Evolutionary conservation across 2,113 vertebrate genomes (phyloP).

Genomic region (Apteryx owenii): DNA sequence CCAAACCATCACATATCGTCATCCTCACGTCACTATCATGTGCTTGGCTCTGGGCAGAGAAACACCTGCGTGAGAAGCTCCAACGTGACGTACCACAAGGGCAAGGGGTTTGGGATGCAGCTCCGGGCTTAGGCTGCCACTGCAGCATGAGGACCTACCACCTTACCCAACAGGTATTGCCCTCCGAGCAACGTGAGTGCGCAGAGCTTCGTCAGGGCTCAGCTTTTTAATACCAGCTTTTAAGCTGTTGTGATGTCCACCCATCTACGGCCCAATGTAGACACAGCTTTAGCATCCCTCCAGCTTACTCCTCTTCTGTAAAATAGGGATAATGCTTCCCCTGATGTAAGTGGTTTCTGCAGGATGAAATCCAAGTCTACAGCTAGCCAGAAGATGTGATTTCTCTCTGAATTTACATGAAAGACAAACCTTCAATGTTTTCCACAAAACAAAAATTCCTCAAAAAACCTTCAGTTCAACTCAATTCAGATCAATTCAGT

Average conservation of each 20-base stretch:
- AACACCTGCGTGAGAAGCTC: background rate
- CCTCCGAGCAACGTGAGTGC: background rate
- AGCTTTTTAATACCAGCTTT: background rate
- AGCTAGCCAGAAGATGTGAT: background rate
- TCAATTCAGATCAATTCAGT: too few species aligned
- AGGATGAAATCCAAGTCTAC: background rate
- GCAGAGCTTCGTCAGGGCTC: rapidly evolving
- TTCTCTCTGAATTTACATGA: background rate
- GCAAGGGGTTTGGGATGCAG: background rate
- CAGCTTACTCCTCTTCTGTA: background rate
- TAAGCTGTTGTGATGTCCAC: background rate
- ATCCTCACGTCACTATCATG: background rate
- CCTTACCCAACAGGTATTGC: background rate
- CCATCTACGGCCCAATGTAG: background rate
- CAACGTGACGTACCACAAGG: too few species aligned
- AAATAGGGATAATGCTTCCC: background rate
- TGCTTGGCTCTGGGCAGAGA: background rate
- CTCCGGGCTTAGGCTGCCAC: background rate
- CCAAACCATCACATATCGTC: background rate
- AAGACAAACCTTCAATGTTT: background rate
- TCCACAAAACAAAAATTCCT: background rate
- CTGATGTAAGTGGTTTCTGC: background rate
- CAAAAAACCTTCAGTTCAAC: background rate
- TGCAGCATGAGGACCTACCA: background rate
- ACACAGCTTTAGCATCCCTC: background rate